These are phyloP conservation scores for Helleia helle DNA, from an alignment of 2,888 invertebrate genomes.

Conservation along the genomic window DNA sequence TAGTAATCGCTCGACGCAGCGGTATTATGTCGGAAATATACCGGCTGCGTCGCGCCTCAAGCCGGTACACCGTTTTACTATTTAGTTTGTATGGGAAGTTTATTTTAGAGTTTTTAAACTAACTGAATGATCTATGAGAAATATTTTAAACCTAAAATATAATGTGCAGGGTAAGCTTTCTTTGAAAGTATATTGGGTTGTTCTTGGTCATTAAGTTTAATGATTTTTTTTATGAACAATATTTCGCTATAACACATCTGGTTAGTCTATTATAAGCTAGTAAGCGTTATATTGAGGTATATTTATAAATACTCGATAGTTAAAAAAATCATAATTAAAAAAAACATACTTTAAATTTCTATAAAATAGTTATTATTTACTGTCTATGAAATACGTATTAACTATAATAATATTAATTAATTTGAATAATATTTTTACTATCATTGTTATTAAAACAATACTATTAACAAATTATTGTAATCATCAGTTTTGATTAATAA, in stretches of 20 bases:
- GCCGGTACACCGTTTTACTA: conserved; percentile 61
- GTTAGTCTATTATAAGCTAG: background rate
- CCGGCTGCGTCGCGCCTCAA: conserved; percentile 66
- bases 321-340: too few species aligned
- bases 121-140: conserved; percentile 51
- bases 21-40: conserved; percentile 75
- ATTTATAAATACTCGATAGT: too few species aligned
- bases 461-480: too few species aligned
- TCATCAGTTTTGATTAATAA: too few species aligned
- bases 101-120: conserved; percentile 61
- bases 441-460: too few species aligned
- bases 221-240: conserved; percentile 24
- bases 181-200: conserved; percentile 53
- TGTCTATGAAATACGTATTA: too few species aligned
- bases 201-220: conserved; percentile 34
- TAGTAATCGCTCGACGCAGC: conserved; percentile 76
- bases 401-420: too few species aligned
- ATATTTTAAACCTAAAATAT: conserved; percentile 61
- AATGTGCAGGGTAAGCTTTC: conserved; percentile 55
- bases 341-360: too few species aligned
- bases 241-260: conserved; percentile 10
- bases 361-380: too few species aligned
- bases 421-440: too few species aligned
- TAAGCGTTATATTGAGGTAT: background rate
- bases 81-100: conserved; percentile 72